A percentile compares a stretch with the other conserved stretches of the same genome.
phyloP scores from a whole-genome alignment of 2,113 vertebrate species.

The Cebidichthys violaceus region DNA sequence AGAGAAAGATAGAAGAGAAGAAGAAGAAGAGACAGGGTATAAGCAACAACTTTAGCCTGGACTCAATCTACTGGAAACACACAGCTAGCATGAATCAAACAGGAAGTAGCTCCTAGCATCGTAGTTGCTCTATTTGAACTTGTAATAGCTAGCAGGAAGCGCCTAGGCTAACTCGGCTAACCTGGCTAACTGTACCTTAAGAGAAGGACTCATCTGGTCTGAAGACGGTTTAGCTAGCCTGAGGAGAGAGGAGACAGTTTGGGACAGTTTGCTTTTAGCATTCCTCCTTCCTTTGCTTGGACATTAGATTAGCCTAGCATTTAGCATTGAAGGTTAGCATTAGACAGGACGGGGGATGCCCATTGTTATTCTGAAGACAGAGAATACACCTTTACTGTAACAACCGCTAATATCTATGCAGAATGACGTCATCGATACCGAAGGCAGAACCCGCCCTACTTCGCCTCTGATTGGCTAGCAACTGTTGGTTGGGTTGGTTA shows the following conservation, averaged over 20 bases:
- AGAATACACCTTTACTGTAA: not conserved
- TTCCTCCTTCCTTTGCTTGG: not conserved
- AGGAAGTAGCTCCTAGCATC: constrained; percentile 28
- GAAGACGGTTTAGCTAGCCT: constrained; percentile 34
- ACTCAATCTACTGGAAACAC: constrained; percentile 65
- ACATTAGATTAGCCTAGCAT: not conserved
- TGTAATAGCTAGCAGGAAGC: not conserved
- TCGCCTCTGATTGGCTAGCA: not conserved
- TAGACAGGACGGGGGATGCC: not conserved
- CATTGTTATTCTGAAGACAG: not conserved
- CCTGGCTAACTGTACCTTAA: constrained; percentile 29
- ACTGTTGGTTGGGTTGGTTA: not conserved
- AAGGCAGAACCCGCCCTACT: not conserved
- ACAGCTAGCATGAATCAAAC: constrained; percentile 71
- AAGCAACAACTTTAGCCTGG: constrained; percentile 87
- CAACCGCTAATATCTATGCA: not conserved
- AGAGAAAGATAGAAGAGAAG: constrained; percentile 94
- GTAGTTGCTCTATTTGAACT: constrained; percentile 25
- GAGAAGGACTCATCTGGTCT: not conserved
- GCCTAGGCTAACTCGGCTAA: constrained; percentile 33
- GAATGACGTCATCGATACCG: not conserved
- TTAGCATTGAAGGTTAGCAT: constrained; percentile 7
- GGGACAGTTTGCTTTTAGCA: constrained; percentile 80
- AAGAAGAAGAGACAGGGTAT: constrained; percentile 97
- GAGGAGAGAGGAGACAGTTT: constrained; percentile 95